phyloP scores from a whole-genome alignment of 2,888 invertebrate species.

The Exephanes ischioxanthus region DNA sequence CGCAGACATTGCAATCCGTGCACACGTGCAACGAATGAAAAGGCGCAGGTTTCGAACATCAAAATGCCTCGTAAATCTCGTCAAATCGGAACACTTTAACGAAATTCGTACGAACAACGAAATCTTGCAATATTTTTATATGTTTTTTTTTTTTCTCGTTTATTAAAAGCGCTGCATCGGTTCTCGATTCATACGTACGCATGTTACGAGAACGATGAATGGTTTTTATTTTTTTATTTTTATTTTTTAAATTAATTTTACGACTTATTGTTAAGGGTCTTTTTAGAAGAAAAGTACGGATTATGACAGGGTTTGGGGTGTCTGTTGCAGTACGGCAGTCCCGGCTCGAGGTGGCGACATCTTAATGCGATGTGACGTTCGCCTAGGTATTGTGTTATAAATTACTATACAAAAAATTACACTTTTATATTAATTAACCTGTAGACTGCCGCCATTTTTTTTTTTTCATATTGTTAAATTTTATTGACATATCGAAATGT shows the following conservation, averaged over 20 bases:
- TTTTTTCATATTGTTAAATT: neutral
- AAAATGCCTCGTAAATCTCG: neutral
- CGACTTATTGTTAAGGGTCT: conserved; percentile 14
- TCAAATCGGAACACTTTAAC: conserved; percentile 47
- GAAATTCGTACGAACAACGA: conserved; percentile 23
- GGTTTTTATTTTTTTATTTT: conserved; percentile 28
- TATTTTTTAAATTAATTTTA: conserved; percentile 11
- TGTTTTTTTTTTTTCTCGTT: conserved; percentile 18
- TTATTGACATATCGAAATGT: neutral
- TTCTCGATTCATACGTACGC: conserved; percentile 56
- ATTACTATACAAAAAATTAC: conserved; percentile 38
- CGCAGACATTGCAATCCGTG: neutral
- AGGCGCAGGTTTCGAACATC: neutral
- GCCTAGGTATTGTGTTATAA: conserved; percentile 81
- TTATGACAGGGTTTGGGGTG: conserved; percentile 80
- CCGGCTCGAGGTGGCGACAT: conserved; percentile 94
- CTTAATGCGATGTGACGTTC: conserved; percentile 88
- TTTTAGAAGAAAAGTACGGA: conserved; percentile 68
- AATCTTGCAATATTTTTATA: conserved; percentile 21
- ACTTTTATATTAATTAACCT: neutral
- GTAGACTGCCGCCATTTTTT: neutral
- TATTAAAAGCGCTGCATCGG: conserved; percentile 67
- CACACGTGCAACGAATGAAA: neutral
- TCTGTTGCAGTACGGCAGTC: conserved; percentile 95
- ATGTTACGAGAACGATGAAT: conserved; percentile 46